Percentiles rank a stretch among this genome's conserved stretches.
These are phyloP conservation scores for Phalacrocorax pelagicus DNA, from an alignment of 2,113 vertebrate species.

Conservation along the genomic window DNA sequence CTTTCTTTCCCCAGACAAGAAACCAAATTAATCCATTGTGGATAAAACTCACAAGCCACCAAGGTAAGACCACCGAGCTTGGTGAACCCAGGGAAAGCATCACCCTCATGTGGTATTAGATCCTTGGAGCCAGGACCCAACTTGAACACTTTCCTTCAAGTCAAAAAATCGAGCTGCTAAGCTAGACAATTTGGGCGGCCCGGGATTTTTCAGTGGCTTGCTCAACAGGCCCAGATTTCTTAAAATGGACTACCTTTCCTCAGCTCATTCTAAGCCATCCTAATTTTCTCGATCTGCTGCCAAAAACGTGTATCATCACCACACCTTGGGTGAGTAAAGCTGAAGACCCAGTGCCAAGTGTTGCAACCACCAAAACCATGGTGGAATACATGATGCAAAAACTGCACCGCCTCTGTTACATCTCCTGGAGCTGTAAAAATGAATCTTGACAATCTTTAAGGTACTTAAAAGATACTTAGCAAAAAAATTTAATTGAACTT, in stretches of 20 bases:
- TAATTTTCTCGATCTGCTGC: background rate
- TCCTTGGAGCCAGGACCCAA: background rate
- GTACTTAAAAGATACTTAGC: background rate
- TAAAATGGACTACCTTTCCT: background rate
- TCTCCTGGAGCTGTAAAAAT: background rate
- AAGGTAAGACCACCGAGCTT: background rate
- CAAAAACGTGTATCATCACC: background rate
- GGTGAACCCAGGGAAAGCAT: accelerated
- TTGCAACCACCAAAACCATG: background rate
- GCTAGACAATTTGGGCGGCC: background rate
- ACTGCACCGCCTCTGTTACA: background rate
- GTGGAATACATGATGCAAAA: background rate
- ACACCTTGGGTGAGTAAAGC: conserved; percentile 33
- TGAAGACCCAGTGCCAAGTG: background rate
- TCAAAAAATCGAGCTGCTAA: background rate
- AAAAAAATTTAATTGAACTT: background rate
- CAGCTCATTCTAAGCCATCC: background rate
- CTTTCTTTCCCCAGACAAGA: background rate
- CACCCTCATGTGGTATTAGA: background rate
- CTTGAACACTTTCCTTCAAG: background rate
- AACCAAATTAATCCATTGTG: background rate
- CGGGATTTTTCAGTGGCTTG: background rate
- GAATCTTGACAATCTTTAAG: background rate
- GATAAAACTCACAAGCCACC: background rate
- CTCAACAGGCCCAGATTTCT: background rate